These are phyloP conservation scores for Diabrotica balteata DNA, from an alignment of 2,888 invertebrate species.

Conservation along the genomic window DNA sequence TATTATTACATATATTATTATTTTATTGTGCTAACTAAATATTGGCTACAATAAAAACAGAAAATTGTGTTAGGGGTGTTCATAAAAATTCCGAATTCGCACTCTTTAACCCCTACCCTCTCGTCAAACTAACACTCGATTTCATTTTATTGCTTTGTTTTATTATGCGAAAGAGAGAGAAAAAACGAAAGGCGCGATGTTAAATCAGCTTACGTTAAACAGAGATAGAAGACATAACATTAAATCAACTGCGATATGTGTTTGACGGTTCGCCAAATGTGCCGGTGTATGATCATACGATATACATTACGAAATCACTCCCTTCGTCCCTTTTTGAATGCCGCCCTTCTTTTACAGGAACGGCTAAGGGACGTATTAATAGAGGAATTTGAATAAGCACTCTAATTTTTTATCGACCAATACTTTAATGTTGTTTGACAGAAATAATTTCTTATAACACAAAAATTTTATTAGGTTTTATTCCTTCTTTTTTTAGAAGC, in stretches of 20 bases:
- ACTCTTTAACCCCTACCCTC: constrained; percentile 7
- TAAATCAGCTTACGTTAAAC: constrained; percentile 9
- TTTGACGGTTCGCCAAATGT: constrained; percentile 40
- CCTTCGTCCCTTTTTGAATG: constrained; percentile 26
- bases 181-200: background rate
- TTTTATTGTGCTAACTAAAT: too few species aligned
- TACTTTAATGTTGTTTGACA: too few species aligned
- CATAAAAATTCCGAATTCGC: constrained; percentile 9
- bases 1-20: too few species aligned
- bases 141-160: constrained; percentile 28
- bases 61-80: background rate
- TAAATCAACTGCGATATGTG: constrained; percentile 33
- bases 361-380: background rate
- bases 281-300: constrained; percentile 42
- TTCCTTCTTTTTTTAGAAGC: too few species aligned
- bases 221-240: constrained; percentile 17
- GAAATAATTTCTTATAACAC: too few species aligned
- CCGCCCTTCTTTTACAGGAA: constrained; percentile 8
- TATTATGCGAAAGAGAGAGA: constrained; percentile 23
- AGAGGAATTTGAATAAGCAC: too few species aligned
- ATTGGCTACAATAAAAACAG: too few species aligned
- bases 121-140: constrained; percentile 23
- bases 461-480: too few species aligned
- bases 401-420: too few species aligned
- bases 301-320: constrained; percentile 40